Conservation (phyloP, 92 coral and sea anemone genomes). For the Porites evermanni region DNA sequence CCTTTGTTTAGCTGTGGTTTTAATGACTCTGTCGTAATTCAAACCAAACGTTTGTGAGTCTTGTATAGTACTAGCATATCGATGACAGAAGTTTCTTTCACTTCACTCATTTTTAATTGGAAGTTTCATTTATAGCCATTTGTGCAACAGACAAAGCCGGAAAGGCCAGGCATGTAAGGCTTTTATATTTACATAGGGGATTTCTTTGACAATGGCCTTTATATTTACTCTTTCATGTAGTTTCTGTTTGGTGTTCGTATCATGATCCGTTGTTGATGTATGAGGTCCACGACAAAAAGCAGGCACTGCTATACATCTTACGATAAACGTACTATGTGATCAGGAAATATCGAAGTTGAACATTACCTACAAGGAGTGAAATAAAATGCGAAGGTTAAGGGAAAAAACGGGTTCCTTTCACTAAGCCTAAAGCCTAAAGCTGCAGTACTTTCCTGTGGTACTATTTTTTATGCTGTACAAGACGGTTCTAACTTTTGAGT, state of each 20-base stretch:
- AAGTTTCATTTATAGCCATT: not conserved
- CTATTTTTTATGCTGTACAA: too few species aligned
- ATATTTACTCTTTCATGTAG: too few species aligned
- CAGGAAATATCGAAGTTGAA: not conserved
- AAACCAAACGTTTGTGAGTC: constrained; percentile 4
- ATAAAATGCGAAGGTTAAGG: not conserved
- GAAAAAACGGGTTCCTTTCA: not conserved
- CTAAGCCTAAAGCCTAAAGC: too few species aligned
- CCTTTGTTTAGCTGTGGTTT: not conserved
- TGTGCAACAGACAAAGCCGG: not conserved
- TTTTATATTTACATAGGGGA: too few species aligned
- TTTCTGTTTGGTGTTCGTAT: too few species aligned
- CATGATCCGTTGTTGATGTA: not conserved
- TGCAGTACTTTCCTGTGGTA: too few species aligned
- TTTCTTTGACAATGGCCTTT: too few species aligned
- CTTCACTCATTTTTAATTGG: not conserved
- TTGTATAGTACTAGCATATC: not conserved
- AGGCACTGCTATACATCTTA: not conserved
- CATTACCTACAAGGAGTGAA: not conserved
- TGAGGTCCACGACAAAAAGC: not conserved
- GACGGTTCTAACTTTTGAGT: too few species aligned
- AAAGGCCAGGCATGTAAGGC: not conserved
- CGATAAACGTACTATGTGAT: too few species aligned
- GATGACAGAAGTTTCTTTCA: constrained; percentile 10
- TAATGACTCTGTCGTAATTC: constrained; percentile 1